Evolutionary conservation across 64 coral and sea anemone species (phyloP).

Genomic region (Porites australiensis): DNA sequence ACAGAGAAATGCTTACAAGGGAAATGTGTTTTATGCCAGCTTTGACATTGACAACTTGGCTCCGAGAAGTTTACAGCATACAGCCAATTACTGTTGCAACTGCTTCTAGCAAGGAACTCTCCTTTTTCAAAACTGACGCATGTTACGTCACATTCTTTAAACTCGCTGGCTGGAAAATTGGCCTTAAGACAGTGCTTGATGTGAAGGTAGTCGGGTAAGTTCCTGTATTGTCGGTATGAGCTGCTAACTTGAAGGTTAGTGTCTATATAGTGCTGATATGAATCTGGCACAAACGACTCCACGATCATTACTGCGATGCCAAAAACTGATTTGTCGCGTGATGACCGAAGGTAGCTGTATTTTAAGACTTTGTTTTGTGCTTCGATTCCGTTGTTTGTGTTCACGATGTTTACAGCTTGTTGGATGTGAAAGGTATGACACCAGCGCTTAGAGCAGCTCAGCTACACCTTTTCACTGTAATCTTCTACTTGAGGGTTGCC

Average conservation of each 20-base stretch:
- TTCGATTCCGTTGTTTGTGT: constrained; percentile 81
- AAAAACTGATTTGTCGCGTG: constrained; percentile 77
- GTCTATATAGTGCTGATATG: constrained; percentile 51
- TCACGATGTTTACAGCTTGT: constrained; percentile 59
- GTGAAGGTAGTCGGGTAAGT: constrained; percentile 60
- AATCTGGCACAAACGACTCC: constrained; percentile 71
- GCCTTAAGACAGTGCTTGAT: constrained; percentile 62
- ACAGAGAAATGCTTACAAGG: constrained; percentile 59
- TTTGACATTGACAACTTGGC: constrained; percentile 50
- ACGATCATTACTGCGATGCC: constrained; percentile 67
- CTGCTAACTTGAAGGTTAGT: constrained; percentile 53
- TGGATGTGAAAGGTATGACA: constrained; percentile 42
- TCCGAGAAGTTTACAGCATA: constrained; percentile 34
- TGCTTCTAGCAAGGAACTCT: constrained; percentile 58
- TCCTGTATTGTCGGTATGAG: constrained; percentile 30
- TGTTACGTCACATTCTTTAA: constrained; percentile 24
- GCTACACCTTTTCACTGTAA: constrained; percentile 46
- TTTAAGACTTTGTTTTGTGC: constrained; percentile 65
- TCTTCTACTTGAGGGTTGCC: constrained; percentile 16
- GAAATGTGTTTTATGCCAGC: constrained; percentile 34
- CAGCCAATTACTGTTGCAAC: neutral
- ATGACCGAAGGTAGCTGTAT: constrained; percentile 41
- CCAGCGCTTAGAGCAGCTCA: constrained; percentile 40
- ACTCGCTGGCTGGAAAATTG: constrained; percentile 57
- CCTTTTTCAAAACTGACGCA: constrained; percentile 54